Percentiles rank a stretch among this genome's conserved stretches.
Conservation (phyloP, 2,113 vertebrate genomes). For the Entelurus aequoreus region DNA sequence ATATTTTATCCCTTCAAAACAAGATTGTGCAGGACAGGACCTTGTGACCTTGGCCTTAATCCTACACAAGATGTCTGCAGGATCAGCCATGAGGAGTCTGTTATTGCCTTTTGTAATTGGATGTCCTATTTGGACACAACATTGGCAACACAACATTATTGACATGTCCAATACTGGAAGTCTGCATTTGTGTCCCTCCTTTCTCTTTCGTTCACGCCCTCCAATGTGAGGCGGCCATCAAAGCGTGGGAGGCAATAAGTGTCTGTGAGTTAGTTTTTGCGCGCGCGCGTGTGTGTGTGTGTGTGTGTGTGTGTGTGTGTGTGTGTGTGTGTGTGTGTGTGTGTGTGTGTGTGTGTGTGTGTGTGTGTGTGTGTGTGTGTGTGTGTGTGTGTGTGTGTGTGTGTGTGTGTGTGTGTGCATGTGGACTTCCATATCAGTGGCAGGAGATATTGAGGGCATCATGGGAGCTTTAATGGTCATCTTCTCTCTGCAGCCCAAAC, state of each 20-base stretch:
- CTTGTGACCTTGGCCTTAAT: neutral
- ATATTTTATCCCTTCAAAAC: no score
- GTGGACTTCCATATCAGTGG: conserved; percentile 48
- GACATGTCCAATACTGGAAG: neutral
- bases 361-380: neutral
- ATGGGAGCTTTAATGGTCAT: conserved; percentile 58
- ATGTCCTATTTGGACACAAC: no score
- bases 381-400: neutral
- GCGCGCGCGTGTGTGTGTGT: neutral
- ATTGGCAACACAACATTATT: no score
- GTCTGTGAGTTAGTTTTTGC: conserved; percentile 11
- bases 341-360: neutral
- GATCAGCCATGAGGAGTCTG: conserved; percentile 26
- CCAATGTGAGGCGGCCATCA: neutral
- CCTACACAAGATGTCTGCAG: neutral
- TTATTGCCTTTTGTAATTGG: neutral
- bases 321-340: neutral
- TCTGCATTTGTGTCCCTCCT: neutral
- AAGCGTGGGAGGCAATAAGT: conserved; percentile 26
- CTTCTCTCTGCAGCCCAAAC: conserved; percentile 69
- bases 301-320: no score
- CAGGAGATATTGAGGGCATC: conserved; percentile 40
- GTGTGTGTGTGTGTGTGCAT: neutral
- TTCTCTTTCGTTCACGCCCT: neutral
- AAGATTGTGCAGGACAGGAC: no score